phyloP scores from a whole-genome alignment of 53 echinoderm and acorn worm genomes.

The Antedon mediterranea region DNA sequence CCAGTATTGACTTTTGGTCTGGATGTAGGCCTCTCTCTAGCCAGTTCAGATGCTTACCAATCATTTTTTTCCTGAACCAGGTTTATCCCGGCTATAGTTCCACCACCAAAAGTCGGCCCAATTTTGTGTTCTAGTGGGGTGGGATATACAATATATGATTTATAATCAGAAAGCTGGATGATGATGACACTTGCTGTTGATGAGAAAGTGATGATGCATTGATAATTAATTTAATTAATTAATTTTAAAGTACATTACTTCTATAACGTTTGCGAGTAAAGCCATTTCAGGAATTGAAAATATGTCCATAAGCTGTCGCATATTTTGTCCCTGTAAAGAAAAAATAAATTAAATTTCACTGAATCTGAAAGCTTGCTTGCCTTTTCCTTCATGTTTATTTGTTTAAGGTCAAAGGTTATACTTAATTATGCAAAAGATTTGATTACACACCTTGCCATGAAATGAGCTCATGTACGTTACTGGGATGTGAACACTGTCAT shows the following conservation, averaged over 20 bases:
- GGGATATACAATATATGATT: too few relatives aligned
- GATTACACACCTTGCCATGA: constrained; percentile 10
- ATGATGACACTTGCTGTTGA: neutral
- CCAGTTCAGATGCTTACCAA: too few relatives aligned
- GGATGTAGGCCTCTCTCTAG: too few relatives aligned
- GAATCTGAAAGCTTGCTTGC: neutral
- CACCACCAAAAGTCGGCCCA: too few relatives aligned
- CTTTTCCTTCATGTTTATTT: neutral
- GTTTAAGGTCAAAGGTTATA: neutral
- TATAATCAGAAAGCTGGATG: neutral
- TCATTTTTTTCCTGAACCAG: too few relatives aligned
- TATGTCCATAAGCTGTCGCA: constrained; percentile 72
- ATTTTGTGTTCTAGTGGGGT: too few relatives aligned
- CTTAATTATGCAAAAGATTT: too few relatives aligned
- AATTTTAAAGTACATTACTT: constrained; percentile 23
- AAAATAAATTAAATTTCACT: too few relatives aligned
- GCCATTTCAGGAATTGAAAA: constrained; percentile 93
- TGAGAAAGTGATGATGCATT: too few relatives aligned
- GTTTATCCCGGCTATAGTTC: too few relatives aligned
- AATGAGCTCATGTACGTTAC: constrained; percentile 7
- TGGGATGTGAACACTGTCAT: constrained; percentile 72
- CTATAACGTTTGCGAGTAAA: constrained; percentile 67
- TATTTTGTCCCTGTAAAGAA: neutral
- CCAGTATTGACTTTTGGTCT: too few relatives aligned
- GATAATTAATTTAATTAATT: too few relatives aligned